Percentiles rank a stretch among this genome's conserved stretches.
phyloP scores from a whole-genome alignment of 2,113 vertebrate genomes.

The Gasterosteus aculeatus region DNA sequence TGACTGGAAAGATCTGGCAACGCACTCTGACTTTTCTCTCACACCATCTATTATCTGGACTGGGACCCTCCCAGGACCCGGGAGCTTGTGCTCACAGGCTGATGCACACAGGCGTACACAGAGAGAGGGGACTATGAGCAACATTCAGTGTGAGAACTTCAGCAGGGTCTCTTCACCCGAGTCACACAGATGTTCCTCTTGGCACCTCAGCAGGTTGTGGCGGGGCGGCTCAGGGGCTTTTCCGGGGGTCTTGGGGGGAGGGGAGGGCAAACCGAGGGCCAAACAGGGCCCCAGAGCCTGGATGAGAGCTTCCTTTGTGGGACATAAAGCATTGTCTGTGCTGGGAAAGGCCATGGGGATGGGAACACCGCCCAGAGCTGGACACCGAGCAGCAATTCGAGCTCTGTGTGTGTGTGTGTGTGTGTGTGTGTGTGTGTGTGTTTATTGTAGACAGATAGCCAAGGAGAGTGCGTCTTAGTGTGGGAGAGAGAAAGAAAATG shows the following conservation, averaged over 20 bases:
- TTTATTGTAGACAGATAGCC: slow-evolving; percentile 48
- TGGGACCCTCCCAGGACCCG: slow-evolving; percentile 62
- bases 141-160: slow-evolving; percentile 71
- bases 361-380: slow-evolving; percentile 78
- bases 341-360: slow-evolving; percentile 79
- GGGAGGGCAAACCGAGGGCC: slow-evolving; percentile 48
- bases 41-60: slow-evolving; percentile 69
- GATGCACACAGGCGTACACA: slow-evolving; percentile 25
- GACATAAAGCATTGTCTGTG: slow-evolving; percentile 83
- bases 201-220: slow-evolving; percentile 79
- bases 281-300: slow-evolving; percentile 74
- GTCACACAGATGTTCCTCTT: slow-evolving; percentile 85
- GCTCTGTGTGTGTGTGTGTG: slow-evolving; percentile 43
- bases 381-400: slow-evolving; percentile 62
- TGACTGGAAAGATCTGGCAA: slow-evolving; percentile 71
- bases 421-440: slow-evolving; percentile 38
- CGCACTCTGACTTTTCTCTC: slow-evolving; percentile 62
- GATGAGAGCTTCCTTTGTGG: slow-evolving; percentile 83
- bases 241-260: slow-evolving; percentile 55
- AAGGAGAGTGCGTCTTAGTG: slow-evolving; percentile 37
- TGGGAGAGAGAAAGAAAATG: slow-evolving; percentile 63
- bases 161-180: slow-evolving; percentile 57
- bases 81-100: slow-evolving; percentile 46
- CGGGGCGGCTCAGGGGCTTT: slow-evolving; percentile 61
- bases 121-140: slow-evolving; percentile 40